Base-by-base conservation (phyloP, 2,113 vertebrate species). In the Pelodiscus sinensis region DNA sequence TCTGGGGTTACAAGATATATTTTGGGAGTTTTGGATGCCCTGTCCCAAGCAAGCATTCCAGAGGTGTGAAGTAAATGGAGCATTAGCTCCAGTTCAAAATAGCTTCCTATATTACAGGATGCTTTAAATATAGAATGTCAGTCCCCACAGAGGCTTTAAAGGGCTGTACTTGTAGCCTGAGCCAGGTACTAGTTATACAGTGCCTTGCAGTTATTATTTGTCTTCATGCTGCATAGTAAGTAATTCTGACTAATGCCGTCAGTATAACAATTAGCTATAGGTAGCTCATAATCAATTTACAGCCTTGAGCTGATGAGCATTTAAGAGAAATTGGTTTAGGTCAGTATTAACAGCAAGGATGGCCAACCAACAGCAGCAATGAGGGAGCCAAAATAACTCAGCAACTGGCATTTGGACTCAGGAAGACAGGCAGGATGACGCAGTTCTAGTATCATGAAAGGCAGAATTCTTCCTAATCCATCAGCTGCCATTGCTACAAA, bases 71-170 rank as follows among this genome's bases (percentile, higher is more conserved):
- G 96, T 96, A 97, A 97, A 95, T 12, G 88, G 35, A 90, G 86
- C 79, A 83, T 58, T 96, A 65, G 21, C 95, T 97, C 94, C 96
- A 90, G 96, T 90, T 96, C 87, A 92, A 96, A 97, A 98, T 98
- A 97, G 97, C 97, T 96, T 96, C 91, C 96, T 95, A 86, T 93
- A 82, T 95, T 90, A 96, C 94, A 96, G 90, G 91, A 89, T 88
- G 55, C 89, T 96, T 96, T 97, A 97, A 97, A 97, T 97, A 97
- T 96, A 97, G 81, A 88, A 95, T 89, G 78, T 89, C 88, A 94
- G 65, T 73, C 91, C 93, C 88, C 85, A 9, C 82, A 44, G 82
- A 68, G 80, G 55, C 85, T 95, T 96, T 83, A 82, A 77, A 82
- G 91, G 75, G 88, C 84, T 15, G 31, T 81, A 44, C 44, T 82